Evolutionary conservation across 2,888 invertebrate species (phyloP).

Genomic region (Tetramorium bicarinatum): DNA sequence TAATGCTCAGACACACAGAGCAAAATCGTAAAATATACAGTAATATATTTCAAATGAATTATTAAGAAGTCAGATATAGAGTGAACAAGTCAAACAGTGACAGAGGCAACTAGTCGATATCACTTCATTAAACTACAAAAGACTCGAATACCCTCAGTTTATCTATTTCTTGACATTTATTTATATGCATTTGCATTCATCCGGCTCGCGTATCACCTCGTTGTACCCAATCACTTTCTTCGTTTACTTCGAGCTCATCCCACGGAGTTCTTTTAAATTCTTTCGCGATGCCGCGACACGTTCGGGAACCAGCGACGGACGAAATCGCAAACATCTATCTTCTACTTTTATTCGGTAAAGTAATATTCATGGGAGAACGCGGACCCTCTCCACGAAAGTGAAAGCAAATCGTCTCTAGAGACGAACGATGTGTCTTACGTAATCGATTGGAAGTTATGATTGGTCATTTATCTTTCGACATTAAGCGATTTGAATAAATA

Average conservation of each 20-base stretch:
- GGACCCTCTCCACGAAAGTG: constrained; percentile 20
- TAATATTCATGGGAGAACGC: constrained; percentile 1
- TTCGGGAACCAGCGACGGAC: neutral
- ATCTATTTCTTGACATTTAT: neutral
- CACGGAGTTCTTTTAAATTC: neutral
- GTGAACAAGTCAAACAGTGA: neutral
- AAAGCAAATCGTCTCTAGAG: constrained; percentile 40
- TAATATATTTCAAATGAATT: neutral
- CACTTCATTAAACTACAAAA: neutral
- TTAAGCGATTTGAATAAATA: neutral
- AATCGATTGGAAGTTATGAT: constrained; percentile 36
- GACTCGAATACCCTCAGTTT: neutral
- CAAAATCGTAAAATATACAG: neutral
- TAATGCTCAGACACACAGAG: neutral
- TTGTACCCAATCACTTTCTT: constrained; percentile 49
- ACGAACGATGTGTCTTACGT: constrained; percentile 19
- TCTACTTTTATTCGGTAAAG: neutral
- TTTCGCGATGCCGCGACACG: neutral
- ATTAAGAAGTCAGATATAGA: neutral
- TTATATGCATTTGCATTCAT: constrained; percentile 49
- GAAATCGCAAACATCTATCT: constrained; percentile 13
- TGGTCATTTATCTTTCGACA: neutral
- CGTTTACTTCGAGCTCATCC: constrained; percentile 1
- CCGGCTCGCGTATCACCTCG: neutral
- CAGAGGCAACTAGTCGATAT: neutral